Conservation (phyloP, 2,797 vertebrate genomes). For the Labroides dimidiatus region DNA sequence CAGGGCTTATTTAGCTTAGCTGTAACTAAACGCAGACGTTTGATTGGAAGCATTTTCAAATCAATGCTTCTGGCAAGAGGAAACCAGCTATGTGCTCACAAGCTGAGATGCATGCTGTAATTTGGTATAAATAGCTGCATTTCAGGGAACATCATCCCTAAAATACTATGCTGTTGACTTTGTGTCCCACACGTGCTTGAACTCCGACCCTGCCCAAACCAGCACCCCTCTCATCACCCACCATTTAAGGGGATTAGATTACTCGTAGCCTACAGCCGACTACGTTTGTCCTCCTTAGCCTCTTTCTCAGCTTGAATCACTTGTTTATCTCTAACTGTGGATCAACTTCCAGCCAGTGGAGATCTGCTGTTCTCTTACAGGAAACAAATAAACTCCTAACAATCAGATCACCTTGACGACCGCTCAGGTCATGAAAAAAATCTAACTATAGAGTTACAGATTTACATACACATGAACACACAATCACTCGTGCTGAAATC, state of each 20-base stretch:
- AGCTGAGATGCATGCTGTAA: constrained; percentile 69
- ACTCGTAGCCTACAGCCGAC: constrained; percentile 26
- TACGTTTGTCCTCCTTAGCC: constrained; percentile 12
- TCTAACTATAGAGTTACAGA: constrained; percentile 5
- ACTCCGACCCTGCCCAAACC: constrained; percentile 64
- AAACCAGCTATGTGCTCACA: constrained; percentile 41
- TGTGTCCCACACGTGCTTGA: constrained; percentile 63
- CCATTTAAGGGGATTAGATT: constrained; percentile 48
- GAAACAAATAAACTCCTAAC: background rate
- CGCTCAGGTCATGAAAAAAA: constrained; percentile 1
- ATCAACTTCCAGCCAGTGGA: background rate
- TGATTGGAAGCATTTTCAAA: constrained; percentile 74
- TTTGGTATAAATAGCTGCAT: constrained; percentile 74
- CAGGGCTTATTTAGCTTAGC: constrained; percentile 51
- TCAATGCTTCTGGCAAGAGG: constrained; percentile 68
- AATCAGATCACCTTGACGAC: background rate
- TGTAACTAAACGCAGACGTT: constrained; percentile 59
- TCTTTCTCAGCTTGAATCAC: constrained; percentile 25
- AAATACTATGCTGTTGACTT: constrained; percentile 65
- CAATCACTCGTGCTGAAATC: background rate
- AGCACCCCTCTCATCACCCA: constrained; percentile 49
- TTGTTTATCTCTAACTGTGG: constrained; percentile 23
- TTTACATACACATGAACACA: constrained; percentile 5
- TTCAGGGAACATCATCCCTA: constrained; percentile 59
- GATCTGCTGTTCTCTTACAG: constrained; percentile 8